These are phyloP conservation scores for Forficula auricularia DNA, from an alignment of 1,140 invertebrate species.

Conservation along the genomic window DNA sequence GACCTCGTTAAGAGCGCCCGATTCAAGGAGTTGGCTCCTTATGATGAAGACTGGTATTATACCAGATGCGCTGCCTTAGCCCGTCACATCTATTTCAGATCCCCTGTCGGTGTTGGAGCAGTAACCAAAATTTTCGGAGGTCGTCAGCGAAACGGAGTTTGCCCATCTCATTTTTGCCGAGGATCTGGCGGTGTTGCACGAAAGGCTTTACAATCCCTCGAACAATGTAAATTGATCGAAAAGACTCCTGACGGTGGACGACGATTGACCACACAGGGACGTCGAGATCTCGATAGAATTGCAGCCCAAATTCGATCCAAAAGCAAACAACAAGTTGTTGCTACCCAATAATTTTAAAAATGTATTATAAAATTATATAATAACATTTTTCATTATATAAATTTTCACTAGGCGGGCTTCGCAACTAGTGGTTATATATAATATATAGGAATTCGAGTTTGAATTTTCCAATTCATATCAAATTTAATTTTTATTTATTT, in stretches of 20 bases:
- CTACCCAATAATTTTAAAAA: no score
- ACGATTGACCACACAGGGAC: slow-evolving; percentile 74
- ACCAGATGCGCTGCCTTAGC: slow-evolving; percentile 81
- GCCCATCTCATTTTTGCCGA: slow-evolving; percentile 83
- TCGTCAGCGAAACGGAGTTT: slow-evolving; percentile 85
- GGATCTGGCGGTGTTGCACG: slow-evolving; percentile 80
- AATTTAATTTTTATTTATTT: no score
- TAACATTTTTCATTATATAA: no score
- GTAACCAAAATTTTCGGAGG: slow-evolving; percentile 91
- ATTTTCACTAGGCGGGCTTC: no score
- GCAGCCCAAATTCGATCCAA: slow-evolving; percentile 66
- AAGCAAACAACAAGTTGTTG: slow-evolving; percentile 4
- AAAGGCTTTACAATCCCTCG: slow-evolving; percentile 84
- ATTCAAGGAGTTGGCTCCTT: slow-evolving; percentile 92
- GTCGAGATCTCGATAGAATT: slow-evolving; percentile 92
- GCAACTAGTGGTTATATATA: no score
- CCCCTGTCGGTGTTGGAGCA: slow-evolving; percentile 84
- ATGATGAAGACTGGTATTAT: slow-evolving; percentile 96
- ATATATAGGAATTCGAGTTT: no score
- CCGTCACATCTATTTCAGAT: slow-evolving; percentile 86
- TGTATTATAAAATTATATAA: no score
- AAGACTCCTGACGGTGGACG: slow-evolving; percentile 76
- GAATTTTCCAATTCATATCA: no score
- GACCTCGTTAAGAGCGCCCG: slow-evolving; percentile 89
- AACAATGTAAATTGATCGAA: slow-evolving; percentile 84